Conservation (phyloP, 2,888 invertebrate genomes). For the Coecobrya sp. region DNA sequence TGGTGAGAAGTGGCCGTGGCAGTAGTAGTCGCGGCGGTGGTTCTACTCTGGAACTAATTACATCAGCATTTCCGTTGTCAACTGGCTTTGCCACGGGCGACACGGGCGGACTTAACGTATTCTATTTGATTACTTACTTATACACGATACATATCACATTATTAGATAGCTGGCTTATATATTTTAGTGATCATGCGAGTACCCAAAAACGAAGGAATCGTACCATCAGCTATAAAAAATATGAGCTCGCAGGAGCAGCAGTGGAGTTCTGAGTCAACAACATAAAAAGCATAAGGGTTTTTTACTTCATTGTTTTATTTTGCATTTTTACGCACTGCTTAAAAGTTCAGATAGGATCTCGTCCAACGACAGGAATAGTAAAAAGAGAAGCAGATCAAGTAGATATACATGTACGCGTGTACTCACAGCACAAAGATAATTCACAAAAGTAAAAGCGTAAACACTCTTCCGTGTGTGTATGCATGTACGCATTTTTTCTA, state of each 20-base stretch:
- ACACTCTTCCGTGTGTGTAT: not conserved
- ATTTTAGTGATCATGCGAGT: conserved; percentile 19
- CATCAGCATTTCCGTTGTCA: conserved; percentile 79
- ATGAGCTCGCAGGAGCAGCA: conserved; percentile 14
- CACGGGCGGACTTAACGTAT: conserved; percentile 42
- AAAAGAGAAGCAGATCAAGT: not conserved
- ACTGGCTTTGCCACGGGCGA: conserved; percentile 52
- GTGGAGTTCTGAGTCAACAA: conserved; percentile 3
- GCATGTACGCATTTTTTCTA: conserved; percentile 30
- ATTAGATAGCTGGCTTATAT: not conserved
- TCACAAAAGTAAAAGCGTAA: conserved; percentile 54
- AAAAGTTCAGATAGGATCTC: conserved; percentile 27
- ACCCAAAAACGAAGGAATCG: not conserved
- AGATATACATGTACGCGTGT: conserved; percentile 32
- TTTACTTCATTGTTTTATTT: conserved; percentile 54
- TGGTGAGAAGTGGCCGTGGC: conserved; percentile 28
- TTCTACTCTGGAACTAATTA: conserved; percentile 75
- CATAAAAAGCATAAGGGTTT: conserved; percentile 36
- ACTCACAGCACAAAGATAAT: conserved; percentile 47
- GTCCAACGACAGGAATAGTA: too few species aligned
- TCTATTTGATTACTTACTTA: conserved; percentile 62
- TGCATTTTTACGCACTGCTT: conserved; percentile 68
- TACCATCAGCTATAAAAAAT: conserved; percentile 9
- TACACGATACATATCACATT: conserved; percentile 27
- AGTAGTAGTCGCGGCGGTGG: conserved; percentile 23